phyloP scores from a whole-genome alignment of 2,888 invertebrate genomes.

The Rhamnusium bicolor region DNA sequence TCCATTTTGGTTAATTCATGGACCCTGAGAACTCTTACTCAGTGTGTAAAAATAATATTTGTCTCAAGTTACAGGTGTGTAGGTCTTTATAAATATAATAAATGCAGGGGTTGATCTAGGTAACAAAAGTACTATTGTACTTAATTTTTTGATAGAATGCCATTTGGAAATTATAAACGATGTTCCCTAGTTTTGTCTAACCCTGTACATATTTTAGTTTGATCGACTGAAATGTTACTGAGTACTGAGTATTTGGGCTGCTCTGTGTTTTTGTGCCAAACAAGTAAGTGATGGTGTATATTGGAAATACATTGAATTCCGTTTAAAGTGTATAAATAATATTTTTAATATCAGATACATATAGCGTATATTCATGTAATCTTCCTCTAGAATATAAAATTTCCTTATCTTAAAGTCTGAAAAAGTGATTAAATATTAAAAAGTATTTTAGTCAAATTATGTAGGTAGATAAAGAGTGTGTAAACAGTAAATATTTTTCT shows the following conservation, averaged over 20 bases:
- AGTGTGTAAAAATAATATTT: too few species aligned
- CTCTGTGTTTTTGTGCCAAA: constrained; percentile 35
- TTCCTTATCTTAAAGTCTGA: constrained; percentile 57
- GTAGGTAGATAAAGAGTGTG: constrained; percentile 21
- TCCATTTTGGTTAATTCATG: too few species aligned
- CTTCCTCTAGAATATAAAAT: constrained; percentile 44
- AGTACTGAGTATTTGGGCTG: constrained; percentile 25
- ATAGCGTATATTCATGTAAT: constrained; percentile 41
- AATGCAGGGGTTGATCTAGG: too few species aligned
- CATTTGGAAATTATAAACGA: too few species aligned
- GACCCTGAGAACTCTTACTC: too few species aligned
- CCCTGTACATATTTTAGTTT: too few species aligned
- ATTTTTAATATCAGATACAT: constrained; percentile 57
- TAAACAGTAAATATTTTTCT: constrained; percentile 23
- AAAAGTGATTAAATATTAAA: constrained; percentile 36
- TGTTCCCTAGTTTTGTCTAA: too few species aligned
- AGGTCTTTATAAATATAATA: too few species aligned
- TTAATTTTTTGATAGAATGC: too few species aligned
- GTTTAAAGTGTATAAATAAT: constrained; percentile 55
- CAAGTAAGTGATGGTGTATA: constrained; percentile 12
- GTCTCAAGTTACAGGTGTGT: too few species aligned
- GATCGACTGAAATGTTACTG: too few species aligned
- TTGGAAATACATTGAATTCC: constrained; percentile 15
- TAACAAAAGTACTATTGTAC: too few species aligned
- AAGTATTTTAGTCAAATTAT: constrained; percentile 31